Percentiles rank a stretch among this genome's conserved stretches.
phyloP scores from a whole-genome alignment of 2,113 vertebrate genomes.

The Oreotrochilus melanogaster region DNA sequence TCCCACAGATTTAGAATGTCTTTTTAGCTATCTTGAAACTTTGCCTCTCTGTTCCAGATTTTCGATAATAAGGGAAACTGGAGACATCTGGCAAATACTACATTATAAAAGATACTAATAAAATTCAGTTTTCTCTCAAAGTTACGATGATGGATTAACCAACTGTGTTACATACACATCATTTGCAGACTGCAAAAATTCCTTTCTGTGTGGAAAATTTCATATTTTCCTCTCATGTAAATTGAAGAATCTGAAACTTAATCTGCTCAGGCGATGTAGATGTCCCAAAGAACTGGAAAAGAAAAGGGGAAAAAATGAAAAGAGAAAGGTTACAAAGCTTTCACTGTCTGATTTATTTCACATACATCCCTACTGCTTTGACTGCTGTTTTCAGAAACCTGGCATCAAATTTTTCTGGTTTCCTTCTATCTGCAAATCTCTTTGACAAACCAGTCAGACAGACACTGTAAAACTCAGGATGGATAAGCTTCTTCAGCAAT shows the following conservation, averaged over 20 bases:
- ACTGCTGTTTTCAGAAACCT: not conserved
- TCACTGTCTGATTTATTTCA: conserved; percentile 32
- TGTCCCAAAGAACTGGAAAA: not conserved
- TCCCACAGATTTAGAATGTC: not conserved
- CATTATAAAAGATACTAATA: not conserved
- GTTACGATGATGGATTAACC: not conserved
- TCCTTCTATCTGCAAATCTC: conserved; percentile 45
- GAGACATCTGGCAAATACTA: not conserved
- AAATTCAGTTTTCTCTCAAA: not conserved
- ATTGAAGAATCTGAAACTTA: not conserved
- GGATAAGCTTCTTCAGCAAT: conserved; percentile 33
- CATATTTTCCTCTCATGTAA: not conserved
- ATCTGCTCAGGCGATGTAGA: not conserved
- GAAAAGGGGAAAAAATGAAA: not conserved
- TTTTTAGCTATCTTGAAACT: not conserved
- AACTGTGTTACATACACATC: not conserved
- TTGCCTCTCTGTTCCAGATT: not conserved
- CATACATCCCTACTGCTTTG: not conserved
- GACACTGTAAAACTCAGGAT: conserved; percentile 25
- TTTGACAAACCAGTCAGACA: conserved; percentile 47
- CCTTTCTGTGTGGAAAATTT: not conserved
- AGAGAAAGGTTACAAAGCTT: not conserved
- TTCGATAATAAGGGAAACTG: not conserved
- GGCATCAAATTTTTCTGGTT: conserved; percentile 23
- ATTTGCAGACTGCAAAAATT: not conserved